These are phyloP conservation scores for Australoheros facetus DNA, from an alignment of 2,797 vertebrate genomes.

Conservation along the genomic window DNA sequence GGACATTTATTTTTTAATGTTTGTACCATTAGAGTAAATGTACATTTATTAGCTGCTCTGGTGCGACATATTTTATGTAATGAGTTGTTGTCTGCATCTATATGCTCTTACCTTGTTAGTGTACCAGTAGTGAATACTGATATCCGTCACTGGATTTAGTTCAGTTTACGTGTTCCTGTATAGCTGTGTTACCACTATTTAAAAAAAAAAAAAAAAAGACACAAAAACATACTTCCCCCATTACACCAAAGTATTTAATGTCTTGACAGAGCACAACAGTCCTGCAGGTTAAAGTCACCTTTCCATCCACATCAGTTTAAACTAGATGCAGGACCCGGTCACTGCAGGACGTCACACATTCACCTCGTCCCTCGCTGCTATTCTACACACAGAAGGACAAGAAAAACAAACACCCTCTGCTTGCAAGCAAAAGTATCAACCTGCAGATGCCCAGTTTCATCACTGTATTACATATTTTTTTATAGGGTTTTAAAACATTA, in stretches of 20 bases:
- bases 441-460: conserved; percentile 44
- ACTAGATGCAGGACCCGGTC: conserved; percentile 46
- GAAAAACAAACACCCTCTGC: conserved; percentile 30
- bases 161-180: neutral
- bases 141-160: no score
- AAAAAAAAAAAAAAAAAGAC: neutral
- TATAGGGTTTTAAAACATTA: conserved; percentile 27
- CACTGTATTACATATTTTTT: conserved; percentile 28
- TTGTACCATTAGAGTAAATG: no score
- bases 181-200: neutral
- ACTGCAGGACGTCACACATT: conserved; percentile 57
- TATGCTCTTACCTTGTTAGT: no score
- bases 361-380: conserved; percentile 28
- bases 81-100: no score
- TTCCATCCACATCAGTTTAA: conserved; percentile 51
- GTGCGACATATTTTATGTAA: neutral
- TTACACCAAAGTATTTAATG: conserved; percentile 75
- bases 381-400: conserved; percentile 23
- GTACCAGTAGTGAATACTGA: no score
- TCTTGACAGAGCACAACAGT: conserved; percentile 65
- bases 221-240: neutral
- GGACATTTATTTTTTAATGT: no score
- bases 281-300: conserved; percentile 47
- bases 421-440: conserved; percentile 50
- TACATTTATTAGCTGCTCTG: neutral